A percentile compares a stretch with the other conserved stretches of the same genome.
Evolutionary conservation across 2,797 vertebrate species (phyloP).

Genomic region (Anguilla anguilla): DNA sequence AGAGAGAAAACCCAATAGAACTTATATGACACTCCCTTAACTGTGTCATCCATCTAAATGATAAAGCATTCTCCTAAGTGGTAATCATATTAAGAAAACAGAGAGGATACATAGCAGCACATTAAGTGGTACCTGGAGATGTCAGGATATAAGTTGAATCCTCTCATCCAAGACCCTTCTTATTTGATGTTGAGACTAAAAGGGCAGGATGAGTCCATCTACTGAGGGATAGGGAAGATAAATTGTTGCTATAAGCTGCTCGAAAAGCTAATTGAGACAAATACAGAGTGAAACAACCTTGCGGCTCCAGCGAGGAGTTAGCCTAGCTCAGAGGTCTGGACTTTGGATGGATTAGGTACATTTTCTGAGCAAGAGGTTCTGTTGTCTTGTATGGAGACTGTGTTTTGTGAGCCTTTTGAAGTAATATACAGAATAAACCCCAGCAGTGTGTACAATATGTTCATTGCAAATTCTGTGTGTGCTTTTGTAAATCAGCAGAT

Average conservation of each 20-base stretch:
- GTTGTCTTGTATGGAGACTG: too few species aligned
- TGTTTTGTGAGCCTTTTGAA: background rate
- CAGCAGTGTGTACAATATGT: too few species aligned
- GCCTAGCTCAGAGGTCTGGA: too few species aligned
- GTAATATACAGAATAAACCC: background rate
- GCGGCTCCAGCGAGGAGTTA: too few species aligned
- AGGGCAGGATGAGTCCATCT: background rate
- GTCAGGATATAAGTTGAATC: background rate
- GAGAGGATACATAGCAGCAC: background rate
- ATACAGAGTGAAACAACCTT: constrained; percentile 24
- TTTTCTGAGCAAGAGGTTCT: too few species aligned
- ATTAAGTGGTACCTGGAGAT: background rate
- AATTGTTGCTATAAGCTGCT: constrained; percentile 40
- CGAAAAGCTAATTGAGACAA: constrained; percentile 49
- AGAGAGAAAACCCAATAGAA: background rate
- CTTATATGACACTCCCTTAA: background rate
- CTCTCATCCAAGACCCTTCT: constrained; percentile 43
- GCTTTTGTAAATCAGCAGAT: too few species aligned
- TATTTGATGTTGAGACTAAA: constrained; percentile 42
- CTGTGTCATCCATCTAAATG: background rate
- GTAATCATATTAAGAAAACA: background rate
- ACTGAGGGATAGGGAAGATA: constrained; percentile 34
- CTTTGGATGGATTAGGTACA: too few species aligned
- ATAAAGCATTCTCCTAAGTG: background rate
- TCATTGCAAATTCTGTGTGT: too few species aligned